Base-by-base conservation (phyloP, 2,113 vertebrate genomes). In the Nothobranchius kuhntae region DNA sequence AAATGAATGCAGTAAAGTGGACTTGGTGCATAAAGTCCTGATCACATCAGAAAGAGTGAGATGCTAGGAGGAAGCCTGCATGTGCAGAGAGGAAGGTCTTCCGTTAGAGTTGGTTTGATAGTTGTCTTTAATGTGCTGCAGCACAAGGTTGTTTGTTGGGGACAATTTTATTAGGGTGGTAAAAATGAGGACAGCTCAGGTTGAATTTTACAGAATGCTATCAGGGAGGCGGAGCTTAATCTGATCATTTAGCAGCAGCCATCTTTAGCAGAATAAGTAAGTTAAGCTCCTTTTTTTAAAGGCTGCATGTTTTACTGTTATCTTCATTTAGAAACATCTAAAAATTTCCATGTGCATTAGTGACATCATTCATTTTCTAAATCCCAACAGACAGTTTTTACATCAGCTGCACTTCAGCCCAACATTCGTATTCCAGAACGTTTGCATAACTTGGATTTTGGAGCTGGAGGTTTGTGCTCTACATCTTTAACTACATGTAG, bases 131-230 rank as follows among this genome's bases (percentile, higher is more conserved):
- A 52, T 64, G 53, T 53, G 35, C 55, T 58, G 38, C 65, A 36
- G 53, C 35, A 44, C 40, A 61, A 67, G 53, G 71, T 71, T 75
- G 71, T 42, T 80, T 78, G 68, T 73, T 72, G 63, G 58, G 59
- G 50, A 77, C 78, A 66, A 58, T 57, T 89, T 86, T 85, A 89
- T 72, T 80, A 60, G 36, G 10, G 7, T 71, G 79, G 59, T 86
- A 78, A 86, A 87, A 80, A 44, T 50, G 68, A 83, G 73, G 61
- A 82, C 72, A 75, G 50, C 17, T 53, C 72, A 73, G 80, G 72
- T 69, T 80, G 53, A 57, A 64, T 82, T 89, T 82, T 75, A 78
- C 70, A 51, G 62, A 40, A 71, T 59, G 72, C 5, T 44, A 73
- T 9, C 52, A 44, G 38, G 26, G 10, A 40, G 13, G 44, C 38